These are phyloP conservation scores for Pagetopsis macropterus DNA, from an alignment of 2,797 vertebrate species.

Conservation along the genomic window DNA sequence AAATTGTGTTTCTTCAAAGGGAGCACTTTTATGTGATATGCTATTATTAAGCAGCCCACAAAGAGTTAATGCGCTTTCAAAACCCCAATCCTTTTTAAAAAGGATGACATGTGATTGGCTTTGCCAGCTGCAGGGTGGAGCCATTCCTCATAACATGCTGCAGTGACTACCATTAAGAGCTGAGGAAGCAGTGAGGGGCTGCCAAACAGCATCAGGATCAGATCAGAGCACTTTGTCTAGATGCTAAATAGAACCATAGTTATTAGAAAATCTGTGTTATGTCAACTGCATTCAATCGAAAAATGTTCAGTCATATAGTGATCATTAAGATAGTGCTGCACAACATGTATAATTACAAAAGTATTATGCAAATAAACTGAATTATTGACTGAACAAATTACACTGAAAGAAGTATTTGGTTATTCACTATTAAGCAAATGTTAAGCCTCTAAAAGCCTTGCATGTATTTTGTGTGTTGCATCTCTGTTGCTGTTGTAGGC, in stretches of 20 bases:
- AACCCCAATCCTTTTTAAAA: slow-evolving; percentile 64
- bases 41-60: slow-evolving; percentile 50
- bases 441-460: background rate
- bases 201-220: slow-evolving; percentile 60
- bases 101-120: slow-evolving; percentile 72
- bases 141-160: slow-evolving; percentile 74
- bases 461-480: background rate
- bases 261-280: slow-evolving; percentile 22
- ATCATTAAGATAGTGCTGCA: slow-evolving; percentile 10
- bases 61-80: slow-evolving; percentile 73
- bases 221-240: slow-evolving; percentile 50
- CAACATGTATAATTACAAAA: background rate
- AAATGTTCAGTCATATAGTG: background rate
- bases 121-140: slow-evolving; percentile 76
- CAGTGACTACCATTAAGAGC: slow-evolving; percentile 76
- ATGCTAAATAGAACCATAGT: slow-evolving; percentile 41
- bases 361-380: slow-evolving; percentile 11
- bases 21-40: slow-evolving; percentile 41
- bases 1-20: slow-evolving; percentile 23
- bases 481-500: background rate
- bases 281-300: background rate
- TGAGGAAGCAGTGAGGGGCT: slow-evolving; percentile 66
- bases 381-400: slow-evolving; percentile 27
- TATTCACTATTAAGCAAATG: background rate
- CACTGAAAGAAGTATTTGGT: background rate